These are phyloP conservation scores for Sciurus vulgaris DNA, from an alignment of 2,797 vertebrate genomes.

Conservation along the genomic window DNA sequence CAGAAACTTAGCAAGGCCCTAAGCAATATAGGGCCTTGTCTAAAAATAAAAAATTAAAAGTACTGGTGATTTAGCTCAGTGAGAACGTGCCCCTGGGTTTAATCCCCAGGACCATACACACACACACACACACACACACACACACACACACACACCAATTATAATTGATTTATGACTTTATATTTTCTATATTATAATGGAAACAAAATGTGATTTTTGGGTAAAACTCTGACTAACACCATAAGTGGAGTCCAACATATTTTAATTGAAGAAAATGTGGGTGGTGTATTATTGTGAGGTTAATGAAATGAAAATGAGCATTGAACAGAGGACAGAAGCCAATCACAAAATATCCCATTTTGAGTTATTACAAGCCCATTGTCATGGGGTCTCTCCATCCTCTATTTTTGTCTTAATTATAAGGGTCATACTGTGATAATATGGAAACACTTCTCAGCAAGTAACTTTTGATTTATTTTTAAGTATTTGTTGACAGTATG, in stretches of 20 bases:
- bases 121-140: too few relatives aligned
- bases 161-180: neutral
- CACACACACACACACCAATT: neutral
- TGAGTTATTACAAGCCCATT: neutral
- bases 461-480: slow-evolving; percentile 7
- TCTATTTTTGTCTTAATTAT: slow-evolving; percentile 52
- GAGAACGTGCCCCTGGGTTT: too few relatives aligned
- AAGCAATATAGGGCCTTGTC: too few relatives aligned
- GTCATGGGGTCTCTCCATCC: neutral
- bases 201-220: slow-evolving; percentile 10
- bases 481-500: slow-evolving; percentile 38
- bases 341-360: neutral
- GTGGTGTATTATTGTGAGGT: neutral
- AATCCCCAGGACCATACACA: too few relatives aligned
- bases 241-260: neutral
- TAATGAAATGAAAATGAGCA: slow-evolving; percentile 19
- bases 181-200: neutral
- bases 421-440: neutral
- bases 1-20: too few relatives aligned
- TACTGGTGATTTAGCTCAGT: too few relatives aligned
- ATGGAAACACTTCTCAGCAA: neutral
- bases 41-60: too few relatives aligned
- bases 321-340: neutral
- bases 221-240: neutral
- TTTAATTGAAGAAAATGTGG: slow-evolving; percentile 18